phyloP scores from a whole-genome alignment of 2,888 invertebrate genomes.

The Ectobius pallidus region DNA sequence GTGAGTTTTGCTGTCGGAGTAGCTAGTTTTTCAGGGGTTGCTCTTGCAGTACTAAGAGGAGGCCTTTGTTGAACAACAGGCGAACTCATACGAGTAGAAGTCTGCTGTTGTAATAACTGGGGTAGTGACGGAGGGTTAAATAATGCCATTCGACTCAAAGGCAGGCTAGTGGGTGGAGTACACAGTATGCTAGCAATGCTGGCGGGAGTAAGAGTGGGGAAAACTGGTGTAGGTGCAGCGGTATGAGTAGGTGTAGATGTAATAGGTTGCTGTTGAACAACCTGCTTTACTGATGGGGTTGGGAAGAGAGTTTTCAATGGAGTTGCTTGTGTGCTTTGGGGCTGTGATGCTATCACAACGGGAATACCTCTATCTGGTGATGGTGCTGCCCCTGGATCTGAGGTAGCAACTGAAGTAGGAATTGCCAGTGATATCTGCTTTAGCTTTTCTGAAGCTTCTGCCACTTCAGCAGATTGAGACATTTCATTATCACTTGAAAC shows the following conservation, averaged over 20 bases:
- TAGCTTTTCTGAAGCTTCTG: conserved; percentile 19
- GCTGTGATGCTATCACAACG: conserved; percentile 32
- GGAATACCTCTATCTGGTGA: conserved; percentile 34
- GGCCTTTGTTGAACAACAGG: conserved; percentile 28
- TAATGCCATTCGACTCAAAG: conserved; percentile 11
- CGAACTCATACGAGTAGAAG: conserved; percentile 19
- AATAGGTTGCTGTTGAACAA: conserved; percentile 42
- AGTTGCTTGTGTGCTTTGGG: conserved; percentile 21
- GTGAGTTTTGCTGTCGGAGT: neutral
- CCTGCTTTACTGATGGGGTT: conserved; percentile 13
- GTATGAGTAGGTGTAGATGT: conserved; percentile 42
- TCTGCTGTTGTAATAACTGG: conserved; percentile 31
- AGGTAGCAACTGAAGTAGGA: neutral
- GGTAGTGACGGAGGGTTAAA: conserved; percentile 19
- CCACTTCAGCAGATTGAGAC: conserved; percentile 1
- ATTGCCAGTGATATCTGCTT: conserved; percentile 22
- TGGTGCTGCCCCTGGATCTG: neutral
- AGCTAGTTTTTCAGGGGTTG: conserved; percentile 3
- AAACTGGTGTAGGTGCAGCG: conserved; percentile 40
- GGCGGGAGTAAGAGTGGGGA: conserved; percentile 44
- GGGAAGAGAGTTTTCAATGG: conserved; percentile 29
- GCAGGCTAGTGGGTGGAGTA: conserved; percentile 28
- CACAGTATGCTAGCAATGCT: conserved; percentile 38
- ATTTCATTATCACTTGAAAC: conserved; percentile 27
- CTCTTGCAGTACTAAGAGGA: neutral